Conservation (phyloP, 2,888 invertebrate species). For the Tyria jacobaeae region DNA sequence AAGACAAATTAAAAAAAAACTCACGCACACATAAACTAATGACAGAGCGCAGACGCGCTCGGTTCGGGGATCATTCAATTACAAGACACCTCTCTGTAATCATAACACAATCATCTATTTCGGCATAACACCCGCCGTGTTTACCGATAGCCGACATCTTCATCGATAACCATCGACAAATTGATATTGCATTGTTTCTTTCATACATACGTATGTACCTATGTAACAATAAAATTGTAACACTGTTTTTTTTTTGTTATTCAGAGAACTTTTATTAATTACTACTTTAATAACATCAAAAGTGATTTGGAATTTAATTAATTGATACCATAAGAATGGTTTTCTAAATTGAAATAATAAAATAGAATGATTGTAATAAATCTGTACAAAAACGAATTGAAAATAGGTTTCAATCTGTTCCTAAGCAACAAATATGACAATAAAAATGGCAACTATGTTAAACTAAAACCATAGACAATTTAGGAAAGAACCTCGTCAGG, state of each 20-base stretch:
- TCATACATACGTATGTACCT: constrained; percentile 26
- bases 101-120: constrained; percentile 79
- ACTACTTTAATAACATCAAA: constrained; percentile 6
- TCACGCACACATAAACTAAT: constrained; percentile 55
- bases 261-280: neutral
- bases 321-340: neutral
- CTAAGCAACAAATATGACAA: neutral
- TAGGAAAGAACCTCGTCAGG: neutral
- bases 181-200: constrained; percentile 50
- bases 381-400: neutral
- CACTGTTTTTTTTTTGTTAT: constrained; percentile 6
- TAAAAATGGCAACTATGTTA: neutral
- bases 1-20: constrained; percentile 51
- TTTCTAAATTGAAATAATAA: constrained; percentile 5
- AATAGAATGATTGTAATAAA: constrained; percentile 8
- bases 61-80: constrained; percentile 60
- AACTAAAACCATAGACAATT: neutral
- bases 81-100: constrained; percentile 75
- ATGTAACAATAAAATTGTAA: constrained; percentile 19
- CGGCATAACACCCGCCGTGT: constrained; percentile 60
- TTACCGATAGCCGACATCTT: constrained; percentile 54
- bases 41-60: constrained; percentile 55
- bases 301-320: constrained; percentile 9
- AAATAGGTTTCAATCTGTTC: neutral
- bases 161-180: constrained; percentile 57